Conservation (phyloP, 2,797 vertebrate genomes). For the Crypturellus tataupa region DNA sequence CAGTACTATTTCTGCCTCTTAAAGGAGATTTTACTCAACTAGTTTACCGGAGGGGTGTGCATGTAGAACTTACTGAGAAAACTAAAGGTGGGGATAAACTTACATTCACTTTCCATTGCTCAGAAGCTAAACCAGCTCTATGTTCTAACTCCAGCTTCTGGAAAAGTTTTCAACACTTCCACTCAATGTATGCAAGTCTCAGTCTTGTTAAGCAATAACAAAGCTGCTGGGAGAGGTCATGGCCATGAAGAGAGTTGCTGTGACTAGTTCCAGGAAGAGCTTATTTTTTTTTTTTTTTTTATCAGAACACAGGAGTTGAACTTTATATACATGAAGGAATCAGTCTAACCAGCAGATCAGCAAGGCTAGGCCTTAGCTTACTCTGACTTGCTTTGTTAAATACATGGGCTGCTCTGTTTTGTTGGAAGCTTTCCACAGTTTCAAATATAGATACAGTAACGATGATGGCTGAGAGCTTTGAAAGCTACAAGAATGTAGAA, state of each 20-base stretch:
- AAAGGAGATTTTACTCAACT: not conserved
- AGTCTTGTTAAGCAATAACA: no score
- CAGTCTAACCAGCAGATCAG: not conserved
- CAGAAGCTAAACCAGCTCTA: not conserved
- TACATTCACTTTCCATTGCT: not conserved
- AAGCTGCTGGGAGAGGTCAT: not conserved
- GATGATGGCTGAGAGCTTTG: not conserved
- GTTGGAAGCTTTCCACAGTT: not conserved
- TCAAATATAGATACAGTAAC: not conserved
- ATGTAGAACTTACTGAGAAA: not conserved
- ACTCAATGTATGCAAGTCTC: not conserved
- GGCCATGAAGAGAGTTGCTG: not conserved
- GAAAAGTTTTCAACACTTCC: not conserved
- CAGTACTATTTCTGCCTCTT: not conserved
- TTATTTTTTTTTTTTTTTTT: no score
- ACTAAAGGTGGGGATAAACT: not conserved
- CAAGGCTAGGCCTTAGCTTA: not conserved
- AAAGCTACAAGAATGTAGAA: not conserved
- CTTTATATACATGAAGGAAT: not conserved
- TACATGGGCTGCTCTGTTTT: not conserved
- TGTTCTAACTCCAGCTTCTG: not conserved
- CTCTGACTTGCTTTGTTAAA: not conserved
- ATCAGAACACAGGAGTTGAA: not conserved
- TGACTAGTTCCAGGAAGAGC: not conserved
- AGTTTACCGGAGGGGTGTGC: rapidly evolving